Evolutionary conservation across 1,140 invertebrate genomes (phyloP).

Genomic region (Trichogramma pretiosum): DNA sequence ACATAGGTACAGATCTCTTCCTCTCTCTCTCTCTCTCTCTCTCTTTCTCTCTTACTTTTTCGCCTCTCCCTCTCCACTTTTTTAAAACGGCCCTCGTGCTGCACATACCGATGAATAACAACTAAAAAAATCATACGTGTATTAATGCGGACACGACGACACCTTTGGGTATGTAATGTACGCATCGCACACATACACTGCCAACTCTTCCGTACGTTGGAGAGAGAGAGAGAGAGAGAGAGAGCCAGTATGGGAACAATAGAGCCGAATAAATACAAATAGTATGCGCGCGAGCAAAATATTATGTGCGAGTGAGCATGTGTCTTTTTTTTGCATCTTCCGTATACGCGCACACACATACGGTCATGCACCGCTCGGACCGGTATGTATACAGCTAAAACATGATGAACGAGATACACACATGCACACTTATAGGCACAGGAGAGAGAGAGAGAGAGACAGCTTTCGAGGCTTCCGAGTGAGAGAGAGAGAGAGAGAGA

Average conservation of each 20-base stretch:
- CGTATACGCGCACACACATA: constrained; percentile 16
- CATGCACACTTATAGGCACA: constrained; percentile 13
- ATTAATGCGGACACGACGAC: background rate
- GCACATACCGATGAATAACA: no score
- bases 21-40: constrained; percentile 16
- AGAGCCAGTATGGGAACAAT: constrained; percentile 33
- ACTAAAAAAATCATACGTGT: background rate
- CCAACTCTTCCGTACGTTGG: background rate
- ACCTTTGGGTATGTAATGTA: constrained; percentile 6
- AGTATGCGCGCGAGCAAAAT: constrained; percentile 40
- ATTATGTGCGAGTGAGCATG: no score
- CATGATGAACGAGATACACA: no score
- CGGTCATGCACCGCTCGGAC: no score
- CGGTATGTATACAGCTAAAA: no score
- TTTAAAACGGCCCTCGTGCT: no score
- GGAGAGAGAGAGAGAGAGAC: constrained; percentile 9
- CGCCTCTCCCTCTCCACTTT: no score
- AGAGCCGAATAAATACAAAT: constrained; percentile 40
- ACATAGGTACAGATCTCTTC: background rate
- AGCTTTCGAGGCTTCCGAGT: no score
- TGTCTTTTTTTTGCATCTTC: no score
- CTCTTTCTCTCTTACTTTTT: background rate
- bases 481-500: constrained; percentile 8
- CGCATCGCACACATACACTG: constrained; percentile 11
- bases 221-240: no score